Percentiles rank a stretch among this genome's conserved stretches.
phyloP scores from a whole-genome alignment of 2,888 invertebrate genomes.

The Archips xylosteana region DNA sequence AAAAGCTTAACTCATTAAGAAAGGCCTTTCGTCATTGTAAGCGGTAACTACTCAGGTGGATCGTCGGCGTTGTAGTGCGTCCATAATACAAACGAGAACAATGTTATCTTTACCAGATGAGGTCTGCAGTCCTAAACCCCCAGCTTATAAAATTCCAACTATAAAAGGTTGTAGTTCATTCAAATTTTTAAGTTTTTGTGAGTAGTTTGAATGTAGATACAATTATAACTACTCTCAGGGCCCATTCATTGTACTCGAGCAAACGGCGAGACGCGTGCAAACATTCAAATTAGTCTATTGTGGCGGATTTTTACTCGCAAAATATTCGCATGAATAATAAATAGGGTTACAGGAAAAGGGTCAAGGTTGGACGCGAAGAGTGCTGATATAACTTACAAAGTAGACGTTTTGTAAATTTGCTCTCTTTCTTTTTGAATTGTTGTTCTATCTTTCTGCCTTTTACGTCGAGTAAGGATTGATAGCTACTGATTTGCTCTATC shows the following conservation, averaged over 20 bases:
- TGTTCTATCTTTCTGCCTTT: not conserved
- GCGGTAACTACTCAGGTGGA: no score
- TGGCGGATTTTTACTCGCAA: constrained; percentile 70
- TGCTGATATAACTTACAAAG: constrained; percentile 13
- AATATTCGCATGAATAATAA: constrained; percentile 59
- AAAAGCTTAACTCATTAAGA: no score
- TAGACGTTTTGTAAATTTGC: not conserved
- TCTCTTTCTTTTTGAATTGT: not conserved
- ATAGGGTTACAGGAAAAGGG: constrained; percentile 55
- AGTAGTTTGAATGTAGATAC: no score
- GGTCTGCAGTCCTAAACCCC: no score
- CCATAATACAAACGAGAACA: no score
- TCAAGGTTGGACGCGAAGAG: constrained; percentile 57
- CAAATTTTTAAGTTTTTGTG: no score
- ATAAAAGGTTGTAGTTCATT: no score
- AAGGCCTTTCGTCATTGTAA: no score
- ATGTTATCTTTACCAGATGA: no score
- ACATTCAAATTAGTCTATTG: constrained; percentile 80
- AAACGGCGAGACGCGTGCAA: constrained; percentile 70
- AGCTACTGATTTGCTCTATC: not conserved
- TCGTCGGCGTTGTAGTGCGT: no score
- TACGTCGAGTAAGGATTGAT: not conserved
- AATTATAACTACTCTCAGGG: constrained; percentile 53
- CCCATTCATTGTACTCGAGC: constrained; percentile 70
- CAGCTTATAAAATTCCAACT: no score